phyloP scores from a whole-genome alignment of 2,888 invertebrate genomes.

The Hyposoter didymator region DNA sequence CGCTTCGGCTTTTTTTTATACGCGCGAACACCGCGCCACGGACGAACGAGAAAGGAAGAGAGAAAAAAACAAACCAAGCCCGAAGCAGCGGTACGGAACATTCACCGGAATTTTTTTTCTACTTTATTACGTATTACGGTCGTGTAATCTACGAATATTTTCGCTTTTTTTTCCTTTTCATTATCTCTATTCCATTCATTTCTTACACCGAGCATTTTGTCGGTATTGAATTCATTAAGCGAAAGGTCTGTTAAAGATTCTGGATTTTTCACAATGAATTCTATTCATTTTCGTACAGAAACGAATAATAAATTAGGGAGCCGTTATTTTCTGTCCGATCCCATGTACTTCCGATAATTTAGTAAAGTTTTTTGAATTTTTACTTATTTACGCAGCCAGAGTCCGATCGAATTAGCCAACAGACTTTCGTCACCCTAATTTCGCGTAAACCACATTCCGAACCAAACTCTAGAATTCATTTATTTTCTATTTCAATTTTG shows the following conservation, averaged over 20 bases:
- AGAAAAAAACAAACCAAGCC: neutral
- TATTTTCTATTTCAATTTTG: neutral
- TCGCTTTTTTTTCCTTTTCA: neutral
- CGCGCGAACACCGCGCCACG: neutral
- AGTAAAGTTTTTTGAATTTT: neutral
- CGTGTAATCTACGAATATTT: slow-evolving; percentile 10
- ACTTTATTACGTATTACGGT: neutral
- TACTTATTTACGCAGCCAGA: neutral
- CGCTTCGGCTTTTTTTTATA: neutral
- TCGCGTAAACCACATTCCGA: neutral
- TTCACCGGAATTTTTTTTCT: slow-evolving; percentile 6
- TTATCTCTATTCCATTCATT: slow-evolving; percentile 13
- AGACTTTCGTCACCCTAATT: neutral
- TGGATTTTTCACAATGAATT: neutral
- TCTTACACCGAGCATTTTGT: neutral
- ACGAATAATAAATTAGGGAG: neutral
- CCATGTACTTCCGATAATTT: neutral
- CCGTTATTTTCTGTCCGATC: neutral
- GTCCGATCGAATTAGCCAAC: neutral
- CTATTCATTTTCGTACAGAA: neutral
- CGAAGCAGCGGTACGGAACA: slow-evolving; percentile 11
- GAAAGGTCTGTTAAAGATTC: neutral
- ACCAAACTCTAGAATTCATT: neutral
- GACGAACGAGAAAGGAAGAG: neutral
- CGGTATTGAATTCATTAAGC: slow-evolving; percentile 9